Base-by-base conservation (phyloP, 2,888 invertebrate genomes). In the Pyrgus malvae region DNA sequence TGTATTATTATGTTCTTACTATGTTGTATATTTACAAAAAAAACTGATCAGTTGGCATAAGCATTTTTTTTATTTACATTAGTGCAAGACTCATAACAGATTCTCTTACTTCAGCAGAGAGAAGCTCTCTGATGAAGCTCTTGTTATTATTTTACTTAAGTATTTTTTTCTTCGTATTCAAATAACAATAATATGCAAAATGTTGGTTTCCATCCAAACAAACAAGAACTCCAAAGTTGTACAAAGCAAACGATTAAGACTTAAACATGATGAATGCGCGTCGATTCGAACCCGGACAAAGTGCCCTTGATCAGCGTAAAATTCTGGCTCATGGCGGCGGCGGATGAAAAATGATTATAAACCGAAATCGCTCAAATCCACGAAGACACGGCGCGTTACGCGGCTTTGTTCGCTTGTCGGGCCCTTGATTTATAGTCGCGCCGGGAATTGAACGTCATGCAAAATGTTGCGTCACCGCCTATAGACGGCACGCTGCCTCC, bases 331-430 rank as follows among this genome's bases (percentile, higher is more conserved):
- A 62, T 60, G 62, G 61, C 61, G 55, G 60, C 63, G 55, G 62
- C 60, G 68, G 69, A 81, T 86, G 88, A 88, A 82, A 86, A 88
- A 88, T 89, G 81, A 85, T 80, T 81, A 78, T 83, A 83, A 83
- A 76, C 68, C 80, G 70, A 80, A 83, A 86, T 84, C 83, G 81
- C 78, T 83, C 80, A 86, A 88, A 85, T 84, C 84, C 82, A 83
- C 83, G 80, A 77, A 82, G 88, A 85, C 86, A 87, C 81, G 89
- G 79, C 80, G 83, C 80, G 86, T 89, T 87, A 86, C 80, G 72
- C 84, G 81, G 85, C 87, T 86, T 88, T 89, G 87, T 88, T 72
- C 81, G 83, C 76, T 69, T 87, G 88, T 86, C 89, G 70, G 66
- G 59, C 62, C 29, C 60, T 70, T 85, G 88, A 87, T 87, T 84